These are phyloP conservation scores for Nasonovia ribisnigri DNA, from an alignment of 2,888 invertebrate genomes.

Conservation along the genomic window DNA sequence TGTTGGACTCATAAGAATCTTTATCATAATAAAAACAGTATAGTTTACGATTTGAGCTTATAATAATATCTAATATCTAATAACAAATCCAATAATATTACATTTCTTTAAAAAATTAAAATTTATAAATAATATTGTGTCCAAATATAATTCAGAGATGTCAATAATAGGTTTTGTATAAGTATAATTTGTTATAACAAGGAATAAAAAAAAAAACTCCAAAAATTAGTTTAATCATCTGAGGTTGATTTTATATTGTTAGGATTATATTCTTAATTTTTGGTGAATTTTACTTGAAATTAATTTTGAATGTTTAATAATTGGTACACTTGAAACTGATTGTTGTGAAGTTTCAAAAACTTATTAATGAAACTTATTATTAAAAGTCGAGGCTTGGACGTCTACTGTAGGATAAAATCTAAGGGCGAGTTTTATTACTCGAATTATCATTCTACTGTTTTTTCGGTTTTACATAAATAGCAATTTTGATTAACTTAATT, in stretches of 20 bases:
- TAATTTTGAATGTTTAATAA: slow-evolving; percentile 25
- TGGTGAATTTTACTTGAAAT: neutral
- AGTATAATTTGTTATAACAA: neutral
- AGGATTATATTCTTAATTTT: neutral
- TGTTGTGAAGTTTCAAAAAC: slow-evolving; percentile 25
- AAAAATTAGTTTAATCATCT: neutral
- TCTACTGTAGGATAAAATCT: neutral
- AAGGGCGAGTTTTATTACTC: neutral
- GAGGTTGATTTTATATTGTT: slow-evolving; percentile 29
- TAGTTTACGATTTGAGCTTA: neutral
- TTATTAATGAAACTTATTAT: slow-evolving; percentile 8
- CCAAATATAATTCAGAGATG: neutral
- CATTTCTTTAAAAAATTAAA: neutral
- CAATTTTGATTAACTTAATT: neutral
- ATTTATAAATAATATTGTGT: neutral
- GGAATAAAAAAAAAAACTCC: neutral
- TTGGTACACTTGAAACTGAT: slow-evolving; percentile 1
- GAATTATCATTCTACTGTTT: slow-evolving; percentile 39
- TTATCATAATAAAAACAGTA: neutral
- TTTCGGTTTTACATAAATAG: slow-evolving; percentile 15
- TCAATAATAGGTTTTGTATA: neutral
- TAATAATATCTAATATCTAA: neutral
- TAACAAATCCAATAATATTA: neutral
- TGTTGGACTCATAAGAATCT: neutral
- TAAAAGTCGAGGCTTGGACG: slow-evolving; percentile 1